These are phyloP conservation scores for Ophion ellenae DNA, from an alignment of 2,888 invertebrate genomes.

Conservation along the genomic window DNA sequence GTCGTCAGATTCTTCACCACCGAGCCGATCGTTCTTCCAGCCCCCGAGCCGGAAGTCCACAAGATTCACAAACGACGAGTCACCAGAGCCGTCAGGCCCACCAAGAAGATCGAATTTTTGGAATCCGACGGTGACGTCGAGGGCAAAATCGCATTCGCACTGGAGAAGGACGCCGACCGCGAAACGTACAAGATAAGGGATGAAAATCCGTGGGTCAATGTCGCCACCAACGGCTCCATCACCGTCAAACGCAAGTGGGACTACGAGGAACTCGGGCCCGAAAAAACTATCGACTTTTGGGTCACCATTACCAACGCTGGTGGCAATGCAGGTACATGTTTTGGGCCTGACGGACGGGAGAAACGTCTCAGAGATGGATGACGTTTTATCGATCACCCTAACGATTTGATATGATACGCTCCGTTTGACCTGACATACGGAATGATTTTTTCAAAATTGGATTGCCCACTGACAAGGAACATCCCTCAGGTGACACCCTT, in stretches of 20 bases:
- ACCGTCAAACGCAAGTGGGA: constrained; percentile 98
- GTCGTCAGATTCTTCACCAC: constrained; percentile 88
- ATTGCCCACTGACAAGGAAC: too few species aligned
- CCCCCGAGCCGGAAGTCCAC: constrained; percentile 74
- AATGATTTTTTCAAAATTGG: constrained; percentile 2
- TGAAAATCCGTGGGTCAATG: constrained; percentile 97
- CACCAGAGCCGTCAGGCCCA: constrained; percentile 96
- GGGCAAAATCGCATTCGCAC: constrained; percentile 93
- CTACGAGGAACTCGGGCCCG: constrained; percentile 96
- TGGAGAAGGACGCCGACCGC: constrained; percentile 96
- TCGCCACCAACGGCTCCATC: constrained; percentile 95
- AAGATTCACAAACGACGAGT: constrained; percentile 85
- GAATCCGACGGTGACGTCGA: constrained; percentile 96
- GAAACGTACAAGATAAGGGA: constrained; percentile 97
- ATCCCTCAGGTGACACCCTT: too few species aligned
- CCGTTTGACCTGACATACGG: too few species aligned
- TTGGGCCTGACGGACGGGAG: not conserved
- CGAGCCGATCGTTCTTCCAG: constrained; percentile 82
- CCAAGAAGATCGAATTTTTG: constrained; percentile 95
- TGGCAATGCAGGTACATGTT: constrained; percentile 87
- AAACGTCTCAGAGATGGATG: not conserved
- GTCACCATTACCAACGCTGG: constrained; percentile 94
- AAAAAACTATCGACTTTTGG: constrained; percentile 98
- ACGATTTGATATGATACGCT: not conserved
- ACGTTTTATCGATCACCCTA: not conserved